Base-by-base conservation (phyloP, 64 coral and sea anemone species). In the Actinia tenebrosa region DNA sequence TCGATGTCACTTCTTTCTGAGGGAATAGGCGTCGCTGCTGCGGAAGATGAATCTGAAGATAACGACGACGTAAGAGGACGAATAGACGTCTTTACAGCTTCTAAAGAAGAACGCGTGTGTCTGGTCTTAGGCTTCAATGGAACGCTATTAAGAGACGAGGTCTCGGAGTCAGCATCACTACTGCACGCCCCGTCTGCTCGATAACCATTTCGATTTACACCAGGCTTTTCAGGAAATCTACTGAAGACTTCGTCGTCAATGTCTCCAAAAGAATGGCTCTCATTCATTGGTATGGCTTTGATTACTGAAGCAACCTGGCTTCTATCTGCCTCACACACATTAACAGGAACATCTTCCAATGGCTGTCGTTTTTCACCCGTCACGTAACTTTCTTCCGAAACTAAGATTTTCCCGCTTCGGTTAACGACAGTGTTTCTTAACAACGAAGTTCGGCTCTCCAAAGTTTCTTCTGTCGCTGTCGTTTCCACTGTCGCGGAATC, bases 121-220 rank as follows among this genome's bases (percentile, higher is more conserved):
- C 71, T 87, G 85, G 72, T 84, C 30, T 64, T 90, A 1, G 86
- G 84, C 59, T 87, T 89, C 44, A 90, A 84, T 69, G 94, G 91
- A 20, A 92, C 16, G 18, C 91, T 92, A 44, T 87, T 92, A 13
- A 90, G 84, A 83, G 94, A 96, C 54, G 94, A 96, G 15, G 94
- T 96, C 62, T 96, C 94, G 16, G 94, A 96, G 77, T 96, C 94
- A 44, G 94, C 94, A 90, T 96, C 94, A 78, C 91, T 93, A 43
- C 93, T 92, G 79, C 64, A 56, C 25, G 68, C 60, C 18, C 52
- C 53, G n/a, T 56, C 43, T 82, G 84, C 84, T 50, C 44, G 50
- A 45, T 81, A 75, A 75, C 69, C 69, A 75, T 75, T 75, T 11
- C 42, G 69, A 8, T 75, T 7, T 2, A 75, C 69, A 42, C 23